Percentiles rank a stretch among this genome's conserved stretches.
These are phyloP conservation scores for Molossus molossus DNA, from an alignment of 2,797 vertebrate genomes.

Conservation along the genomic window DNA sequence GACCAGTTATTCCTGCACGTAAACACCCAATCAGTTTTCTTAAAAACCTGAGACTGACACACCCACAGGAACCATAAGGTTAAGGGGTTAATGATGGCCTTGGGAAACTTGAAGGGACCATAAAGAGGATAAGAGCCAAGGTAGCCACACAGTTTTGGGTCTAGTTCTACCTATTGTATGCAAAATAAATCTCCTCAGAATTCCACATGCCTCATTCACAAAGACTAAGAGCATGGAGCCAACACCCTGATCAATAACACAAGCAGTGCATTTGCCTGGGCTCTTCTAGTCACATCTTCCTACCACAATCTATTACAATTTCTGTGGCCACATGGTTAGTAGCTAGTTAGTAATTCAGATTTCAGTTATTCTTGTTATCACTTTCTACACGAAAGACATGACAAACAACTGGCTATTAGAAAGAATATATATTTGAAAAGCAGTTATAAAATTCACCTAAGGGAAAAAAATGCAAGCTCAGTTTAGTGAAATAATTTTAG, in stretches of 20 bases:
- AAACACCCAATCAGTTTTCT: too few species aligned
- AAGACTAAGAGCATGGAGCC: background rate
- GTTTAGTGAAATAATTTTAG: slow-evolving; percentile 41
- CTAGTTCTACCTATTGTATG: background rate
- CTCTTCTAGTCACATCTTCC: background rate
- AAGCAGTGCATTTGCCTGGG: background rate
- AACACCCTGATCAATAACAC: background rate
- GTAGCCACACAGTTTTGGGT: background rate
- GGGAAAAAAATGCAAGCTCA: slow-evolving; percentile 56
- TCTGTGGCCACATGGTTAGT: background rate
- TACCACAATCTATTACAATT: background rate
- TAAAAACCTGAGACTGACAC: too few species aligned
- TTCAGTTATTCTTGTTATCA: slow-evolving; percentile 5
- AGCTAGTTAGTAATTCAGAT: slow-evolving; percentile 13
- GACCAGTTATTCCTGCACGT: too few species aligned
- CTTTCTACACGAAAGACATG: slow-evolving; percentile 21
- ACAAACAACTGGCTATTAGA: background rate
- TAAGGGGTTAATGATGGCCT: too few species aligned
- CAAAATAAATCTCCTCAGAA: background rate
- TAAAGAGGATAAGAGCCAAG: background rate
- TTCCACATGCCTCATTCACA: background rate
- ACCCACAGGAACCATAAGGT: too few species aligned
- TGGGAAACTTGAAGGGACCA: too few species aligned
- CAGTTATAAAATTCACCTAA: slow-evolving; percentile 56
- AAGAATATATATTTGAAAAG: slow-evolving; percentile 56